Percentiles rank a stretch among this genome's conserved stretches.
These are phyloP conservation scores for Drosophila anceps DNA, from an alignment of 2,888 invertebrate genomes.

Conservation along the genomic window DNA sequence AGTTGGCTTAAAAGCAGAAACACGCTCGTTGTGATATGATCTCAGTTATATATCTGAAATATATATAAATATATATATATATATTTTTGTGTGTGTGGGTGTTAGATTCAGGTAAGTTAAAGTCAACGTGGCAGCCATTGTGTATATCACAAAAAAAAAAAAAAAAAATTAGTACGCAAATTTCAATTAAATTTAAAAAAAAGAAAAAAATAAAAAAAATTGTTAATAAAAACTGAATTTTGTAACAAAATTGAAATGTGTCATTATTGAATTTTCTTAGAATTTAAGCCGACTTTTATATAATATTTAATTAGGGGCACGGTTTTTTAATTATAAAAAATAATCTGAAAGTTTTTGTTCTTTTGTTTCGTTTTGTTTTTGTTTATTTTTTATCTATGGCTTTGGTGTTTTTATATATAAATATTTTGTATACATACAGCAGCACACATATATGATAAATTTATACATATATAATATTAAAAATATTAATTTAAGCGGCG, in stretches of 20 bases:
- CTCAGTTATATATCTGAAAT: slow-evolving; percentile 41
- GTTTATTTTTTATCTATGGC: slow-evolving; percentile 46
- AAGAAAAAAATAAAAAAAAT: slow-evolving; percentile 21
- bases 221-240: slow-evolving; percentile 72
- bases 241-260: slow-evolving; percentile 76
- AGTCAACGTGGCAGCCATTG: slow-evolving; percentile 12
- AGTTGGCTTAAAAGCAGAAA: slow-evolving; percentile 15
- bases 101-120: slow-evolving; percentile 56
- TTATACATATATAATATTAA: neutral
- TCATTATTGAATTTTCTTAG: slow-evolving; percentile 74
- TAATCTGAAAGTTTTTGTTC: slow-evolving; percentile 28
- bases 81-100: slow-evolving; percentile 11
- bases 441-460: slow-evolving; percentile 25
- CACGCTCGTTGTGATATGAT: slow-evolving; percentile 41
- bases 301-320: slow-evolving; percentile 55
- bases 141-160: slow-evolving; percentile 16
- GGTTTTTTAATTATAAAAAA: slow-evolving; percentile 35
- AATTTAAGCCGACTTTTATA: slow-evolving; percentile 42
- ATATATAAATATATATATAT: slow-evolving; percentile 9
- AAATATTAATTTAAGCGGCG: slow-evolving; percentile 39
- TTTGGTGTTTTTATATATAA: slow-evolving; percentile 55
- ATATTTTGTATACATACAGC: slow-evolving; percentile 27
- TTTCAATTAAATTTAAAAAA: slow-evolving; percentile 8
- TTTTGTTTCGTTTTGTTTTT: slow-evolving; percentile 35
- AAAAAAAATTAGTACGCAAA: slow-evolving; percentile 15